Conservation (phyloP, 2,797 vertebrate species). For the Kryptopterus vitreolus region DNA sequence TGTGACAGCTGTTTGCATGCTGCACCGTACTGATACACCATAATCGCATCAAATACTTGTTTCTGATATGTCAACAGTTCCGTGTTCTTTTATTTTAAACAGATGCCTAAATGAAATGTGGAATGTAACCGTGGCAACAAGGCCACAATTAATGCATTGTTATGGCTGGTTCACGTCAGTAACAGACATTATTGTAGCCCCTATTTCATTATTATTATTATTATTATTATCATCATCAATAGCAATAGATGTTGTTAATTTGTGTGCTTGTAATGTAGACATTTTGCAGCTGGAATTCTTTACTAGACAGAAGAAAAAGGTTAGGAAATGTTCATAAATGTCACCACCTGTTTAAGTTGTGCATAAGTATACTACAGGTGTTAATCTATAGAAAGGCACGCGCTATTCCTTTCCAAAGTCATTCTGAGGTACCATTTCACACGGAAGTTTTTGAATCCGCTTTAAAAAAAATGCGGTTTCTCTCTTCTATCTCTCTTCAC, state of each 20-base stretch:
- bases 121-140: not conserved
- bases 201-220: no score
- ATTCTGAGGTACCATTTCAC: not conserved
- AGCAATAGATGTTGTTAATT: not conserved
- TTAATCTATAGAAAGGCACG: not conserved
- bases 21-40: not conserved
- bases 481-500: no score
- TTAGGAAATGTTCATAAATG: not conserved
- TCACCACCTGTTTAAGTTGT: not conserved
- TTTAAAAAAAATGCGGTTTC: constrained; percentile 12
- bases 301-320: not conserved
- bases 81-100: not conserved
- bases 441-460: not conserved
- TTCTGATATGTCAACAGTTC: not conserved
- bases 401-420: not conserved
- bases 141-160: not conserved
- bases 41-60: not conserved
- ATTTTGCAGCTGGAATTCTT: not conserved
- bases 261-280: not conserved
- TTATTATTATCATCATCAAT: not conserved
- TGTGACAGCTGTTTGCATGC: not conserved
- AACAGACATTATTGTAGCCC: not conserved
- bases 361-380: not conserved
- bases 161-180: not conserved
- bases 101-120: not conserved